Base-by-base conservation (phyloP, 2,113 vertebrate genomes). In the Odocoileus hemionus region DNA sequence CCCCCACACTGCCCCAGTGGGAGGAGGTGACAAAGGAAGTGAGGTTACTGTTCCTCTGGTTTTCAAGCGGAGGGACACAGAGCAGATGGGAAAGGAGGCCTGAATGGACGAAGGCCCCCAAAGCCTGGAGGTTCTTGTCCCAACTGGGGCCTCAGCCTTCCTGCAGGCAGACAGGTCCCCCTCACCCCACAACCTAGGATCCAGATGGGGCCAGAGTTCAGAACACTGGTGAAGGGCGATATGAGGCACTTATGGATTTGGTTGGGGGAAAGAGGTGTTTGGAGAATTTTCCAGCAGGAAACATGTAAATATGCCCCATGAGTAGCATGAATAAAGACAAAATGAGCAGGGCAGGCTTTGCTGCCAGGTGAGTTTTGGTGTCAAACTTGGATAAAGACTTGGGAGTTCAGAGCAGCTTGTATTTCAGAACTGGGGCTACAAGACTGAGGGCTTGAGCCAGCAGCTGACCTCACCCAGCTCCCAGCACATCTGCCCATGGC, bases 101-200 rank as follows among this genome's bases (percentile, higher is more conserved):
- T 5, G 3, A 4, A 8, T 5, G 43, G 60, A n/a, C 8, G 25
- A 43, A 84, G 52, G 33, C 50, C 50, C 50, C 50, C 6, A 10
- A 45, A 67, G 50, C 47, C 43, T 36, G 43, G 89, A 30, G 47
- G 57, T 45, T 15, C 82, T 60, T 39, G 11, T 14, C 1, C 0
- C 0, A 0, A 10, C 74, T 4, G 33, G 15, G 23, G 85, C 67
- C 52, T 33, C 57, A 2, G 58, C 76, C 50, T 16, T 95, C 14
- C 92, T 88, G 19, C 52, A 4, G 82, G 95, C 1, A 67, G 86
- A 54, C 50, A 61, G 58, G 39, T 70, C 47, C 33, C 89, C 84
- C 47, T 89, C 33, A 23, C 83, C 86, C 39, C 67, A 28, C 3
- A 50, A 47, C 80, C 58, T 83, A 43, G 50, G 84, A 39, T 23